These are phyloP conservation scores for Eupithecia centaureata DNA, from an alignment of 2,888 invertebrate species.

Conservation along the genomic window DNA sequence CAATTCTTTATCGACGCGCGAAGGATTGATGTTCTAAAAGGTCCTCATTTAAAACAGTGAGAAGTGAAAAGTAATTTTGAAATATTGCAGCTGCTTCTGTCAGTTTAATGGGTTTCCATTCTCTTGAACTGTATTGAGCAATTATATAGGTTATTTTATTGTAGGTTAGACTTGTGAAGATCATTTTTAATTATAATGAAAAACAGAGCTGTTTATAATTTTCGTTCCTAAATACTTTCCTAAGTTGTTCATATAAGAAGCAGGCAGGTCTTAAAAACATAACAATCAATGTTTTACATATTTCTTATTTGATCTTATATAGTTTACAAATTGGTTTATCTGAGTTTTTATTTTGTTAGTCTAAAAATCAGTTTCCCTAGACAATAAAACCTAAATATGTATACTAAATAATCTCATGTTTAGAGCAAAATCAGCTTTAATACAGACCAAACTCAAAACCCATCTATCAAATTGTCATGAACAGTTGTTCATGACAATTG, in stretches of 20 bases:
- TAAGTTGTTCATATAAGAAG: background rate
- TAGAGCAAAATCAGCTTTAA: conserved; percentile 19
- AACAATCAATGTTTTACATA: too few relatives aligned
- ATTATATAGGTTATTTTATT: background rate
- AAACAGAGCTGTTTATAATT: background rate
- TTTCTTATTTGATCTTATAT: too few relatives aligned
- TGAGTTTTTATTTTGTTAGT: too few relatives aligned
- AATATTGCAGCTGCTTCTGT: conserved; percentile 6
- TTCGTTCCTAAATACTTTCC: background rate
- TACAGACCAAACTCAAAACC: conserved; percentile 29
- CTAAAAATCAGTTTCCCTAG: background rate
- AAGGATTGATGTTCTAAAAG: conserved; percentile 35
- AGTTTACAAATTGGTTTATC: too few relatives aligned
- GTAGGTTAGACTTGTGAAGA: background rate
- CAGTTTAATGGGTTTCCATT: conserved; percentile 4
- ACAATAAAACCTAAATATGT: background rate
- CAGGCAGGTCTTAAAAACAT: background rate
- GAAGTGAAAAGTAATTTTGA: conserved; percentile 20
- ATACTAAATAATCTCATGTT: background rate
- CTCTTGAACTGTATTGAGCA: background rate
- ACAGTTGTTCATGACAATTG: conserved; percentile 37
- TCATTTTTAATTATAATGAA: background rate
- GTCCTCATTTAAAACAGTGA: conserved; percentile 33
- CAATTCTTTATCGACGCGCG: conserved; percentile 41
- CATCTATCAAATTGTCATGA: conserved; percentile 38